A percentile compares a stretch with the other conserved stretches of the same genome.
Evolutionary conservation across 2,113 vertebrate genomes (phyloP).

Genomic region (Mus musculus): GRCm39 chr3:151733001-151733500

Average conservation of each 20-base stretch:
- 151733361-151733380: too few relatives aligned
- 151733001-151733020: background rate
- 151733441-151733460: background rate
- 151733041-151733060: background rate
- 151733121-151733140: background rate
- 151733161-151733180: background rate
- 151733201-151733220: background rate
- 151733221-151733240: background rate
- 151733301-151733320: background rate
- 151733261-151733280: too few relatives aligned
- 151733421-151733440: too few relatives aligned
- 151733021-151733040: too few relatives aligned
- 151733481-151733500: background rate
- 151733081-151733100: background rate
- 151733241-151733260: background rate
- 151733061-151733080: background rate
- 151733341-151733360: background rate
- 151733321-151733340: background rate
- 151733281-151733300: background rate
- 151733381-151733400: too few relatives aligned
- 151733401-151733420: too few relatives aligned
- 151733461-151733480: background rate
- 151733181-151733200: background rate
- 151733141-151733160: background rate
- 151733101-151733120: background rate